Evolutionary conservation across 35 echinoderm and acorn worm species (phyloP).

Genomic region (Lytechinus pictus): DNA sequence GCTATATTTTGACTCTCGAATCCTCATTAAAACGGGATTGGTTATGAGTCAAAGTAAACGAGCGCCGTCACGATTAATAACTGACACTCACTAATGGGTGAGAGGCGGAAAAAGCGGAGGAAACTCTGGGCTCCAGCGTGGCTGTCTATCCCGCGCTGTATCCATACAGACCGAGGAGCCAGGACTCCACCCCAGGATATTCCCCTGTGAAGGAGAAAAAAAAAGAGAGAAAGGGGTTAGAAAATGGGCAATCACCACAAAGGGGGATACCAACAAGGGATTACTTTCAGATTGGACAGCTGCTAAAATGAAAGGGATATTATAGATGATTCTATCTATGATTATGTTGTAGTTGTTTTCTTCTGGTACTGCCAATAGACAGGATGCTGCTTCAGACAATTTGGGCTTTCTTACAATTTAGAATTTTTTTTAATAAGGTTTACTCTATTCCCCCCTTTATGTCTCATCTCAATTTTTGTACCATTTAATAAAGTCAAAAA

Average conservation of each 20-base stretch:
- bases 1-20: neutral
- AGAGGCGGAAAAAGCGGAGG: conserved; percentile 8
- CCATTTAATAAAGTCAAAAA: neutral
- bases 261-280: neutral
- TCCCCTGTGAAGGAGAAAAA: neutral
- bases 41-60: conserved; percentile 52
- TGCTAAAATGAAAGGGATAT: neutral
- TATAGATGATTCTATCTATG: neutral
- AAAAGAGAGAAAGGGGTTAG: neutral
- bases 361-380: neutral
- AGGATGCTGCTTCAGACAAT: neutral
- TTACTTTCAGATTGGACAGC: conserved; percentile 30
- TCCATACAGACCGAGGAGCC: neutral
- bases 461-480: neutral
- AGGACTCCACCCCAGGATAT: conserved; percentile 19
- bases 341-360: neutral
- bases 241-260: conserved; percentile 35
- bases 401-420: neutral
- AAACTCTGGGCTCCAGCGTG: conserved; percentile 21
- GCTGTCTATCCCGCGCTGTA: neutral
- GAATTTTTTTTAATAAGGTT: neutral
- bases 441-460: neutral
- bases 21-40: conserved; percentile 41
- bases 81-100: conserved; percentile 53
- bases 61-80: conserved; percentile 52